These are phyloP conservation scores for Myotis brandtii DNA, from an alignment of 2,113 vertebrate species.

Conservation along the genomic window DNA sequence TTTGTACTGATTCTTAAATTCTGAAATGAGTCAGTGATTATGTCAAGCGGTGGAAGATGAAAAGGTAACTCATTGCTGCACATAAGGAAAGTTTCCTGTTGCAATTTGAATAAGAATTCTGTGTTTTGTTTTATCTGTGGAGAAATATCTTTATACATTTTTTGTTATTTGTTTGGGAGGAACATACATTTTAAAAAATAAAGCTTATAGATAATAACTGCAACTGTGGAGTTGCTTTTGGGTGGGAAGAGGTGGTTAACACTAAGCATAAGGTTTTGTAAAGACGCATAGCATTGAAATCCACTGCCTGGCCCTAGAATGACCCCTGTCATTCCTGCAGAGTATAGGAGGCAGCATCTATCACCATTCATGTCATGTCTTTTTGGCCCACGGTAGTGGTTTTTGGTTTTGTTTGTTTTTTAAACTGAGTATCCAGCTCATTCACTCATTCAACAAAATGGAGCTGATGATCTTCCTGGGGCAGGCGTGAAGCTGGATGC, in stretches of 20 bases:
- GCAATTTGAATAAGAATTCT: background rate
- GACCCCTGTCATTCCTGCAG: background rate
- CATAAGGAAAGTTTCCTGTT: background rate
- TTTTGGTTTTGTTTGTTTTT: background rate
- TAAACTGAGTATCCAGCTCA: background rate
- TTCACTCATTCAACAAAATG: background rate
- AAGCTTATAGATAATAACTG: background rate
- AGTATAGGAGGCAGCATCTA: background rate
- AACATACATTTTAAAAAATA: background rate
- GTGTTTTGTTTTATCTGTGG: background rate
- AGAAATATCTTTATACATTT: background rate
- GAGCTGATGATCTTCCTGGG: background rate
- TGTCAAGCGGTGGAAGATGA: background rate
- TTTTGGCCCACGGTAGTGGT: background rate
- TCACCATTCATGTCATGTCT: background rate
- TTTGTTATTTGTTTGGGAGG: background rate
- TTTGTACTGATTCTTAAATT: background rate
- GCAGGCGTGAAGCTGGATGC: background rate
- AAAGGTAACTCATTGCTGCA: background rate
- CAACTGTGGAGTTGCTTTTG: background rate
- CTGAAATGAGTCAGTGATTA: constrained; percentile 1
- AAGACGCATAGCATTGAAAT: background rate
- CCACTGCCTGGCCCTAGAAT: background rate
- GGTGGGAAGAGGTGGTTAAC: background rate
- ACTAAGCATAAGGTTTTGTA: background rate